These are phyloP conservation scores for Etheostoma spectabile DNA, from an alignment of 2,113 vertebrate genomes.

Conservation along the genomic window DNA sequence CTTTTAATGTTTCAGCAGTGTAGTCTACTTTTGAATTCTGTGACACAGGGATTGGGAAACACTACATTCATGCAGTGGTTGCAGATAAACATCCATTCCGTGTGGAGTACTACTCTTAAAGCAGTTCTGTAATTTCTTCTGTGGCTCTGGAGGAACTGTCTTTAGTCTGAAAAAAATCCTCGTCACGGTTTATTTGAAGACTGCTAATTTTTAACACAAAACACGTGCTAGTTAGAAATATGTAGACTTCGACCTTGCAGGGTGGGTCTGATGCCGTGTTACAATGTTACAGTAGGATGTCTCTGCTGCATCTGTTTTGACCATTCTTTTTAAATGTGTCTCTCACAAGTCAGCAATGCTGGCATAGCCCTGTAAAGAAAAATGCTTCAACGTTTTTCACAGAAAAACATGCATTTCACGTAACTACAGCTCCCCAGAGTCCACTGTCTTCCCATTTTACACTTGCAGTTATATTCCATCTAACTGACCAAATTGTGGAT, in stretches of 20 bases:
- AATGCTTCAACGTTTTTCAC: background rate
- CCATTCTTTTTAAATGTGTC: too few species aligned
- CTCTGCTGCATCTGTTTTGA: background rate
- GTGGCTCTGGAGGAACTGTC: background rate
- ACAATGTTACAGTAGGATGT: background rate
- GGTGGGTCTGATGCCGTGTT: background rate
- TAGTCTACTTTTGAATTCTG: background rate
- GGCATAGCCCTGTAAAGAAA: background rate
- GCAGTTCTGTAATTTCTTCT: background rate
- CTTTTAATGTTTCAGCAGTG: background rate
- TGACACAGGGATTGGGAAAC: background rate
- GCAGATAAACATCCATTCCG: background rate
- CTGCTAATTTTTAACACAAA: background rate
- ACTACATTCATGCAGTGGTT: slow-evolving; percentile 1
- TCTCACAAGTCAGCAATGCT: too few species aligned
- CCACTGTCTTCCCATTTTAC: background rate
- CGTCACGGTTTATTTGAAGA: slow-evolving; percentile 3
- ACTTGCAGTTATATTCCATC: background rate
- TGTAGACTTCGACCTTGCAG: background rate
- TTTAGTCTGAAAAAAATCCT: background rate
- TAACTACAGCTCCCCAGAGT: background rate
- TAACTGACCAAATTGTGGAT: background rate
- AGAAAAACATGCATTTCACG: background rate
- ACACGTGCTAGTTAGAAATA: background rate
- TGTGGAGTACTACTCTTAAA: background rate